Conservation (phyloP, 2,113 vertebrate species). For the Brachirus orientalis region DNA sequence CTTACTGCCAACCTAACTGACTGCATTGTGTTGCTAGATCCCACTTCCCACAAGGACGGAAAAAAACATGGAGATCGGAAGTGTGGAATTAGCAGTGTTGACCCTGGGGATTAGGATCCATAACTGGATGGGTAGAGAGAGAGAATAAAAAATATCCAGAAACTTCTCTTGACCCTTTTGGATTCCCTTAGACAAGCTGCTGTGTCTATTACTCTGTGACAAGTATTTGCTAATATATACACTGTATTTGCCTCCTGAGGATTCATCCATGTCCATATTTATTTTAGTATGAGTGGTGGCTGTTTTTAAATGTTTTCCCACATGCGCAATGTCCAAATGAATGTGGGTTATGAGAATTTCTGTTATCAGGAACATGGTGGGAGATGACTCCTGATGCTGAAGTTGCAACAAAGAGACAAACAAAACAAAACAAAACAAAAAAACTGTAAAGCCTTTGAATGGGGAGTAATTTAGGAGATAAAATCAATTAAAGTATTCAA, state of each 20-base stretch:
- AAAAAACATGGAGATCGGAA: constrained; percentile 46
- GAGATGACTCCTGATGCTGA: constrained; percentile 1
- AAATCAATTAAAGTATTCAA: too few relatives aligned
- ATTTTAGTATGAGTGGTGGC: constrained; percentile 39
- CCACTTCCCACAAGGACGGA: constrained; percentile 48
- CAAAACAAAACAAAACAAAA: too few relatives aligned
- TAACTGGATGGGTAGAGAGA: too few relatives aligned
- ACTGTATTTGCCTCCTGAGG: constrained; percentile 20
- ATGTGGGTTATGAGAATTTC: constrained; percentile 38
- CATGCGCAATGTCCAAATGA: constrained; percentile 19
- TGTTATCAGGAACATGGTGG: constrained; percentile 9
- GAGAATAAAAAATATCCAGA: too few relatives aligned
- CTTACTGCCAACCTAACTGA: constrained; percentile 16
- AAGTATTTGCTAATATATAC: constrained; percentile 6
- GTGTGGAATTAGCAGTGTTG: constrained; percentile 57
- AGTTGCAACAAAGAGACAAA: neutral
- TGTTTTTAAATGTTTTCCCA: constrained; percentile 56
- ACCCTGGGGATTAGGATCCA: constrained; percentile 71
- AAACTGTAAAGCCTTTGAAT: neutral
- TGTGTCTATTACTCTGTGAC: constrained; percentile 11
- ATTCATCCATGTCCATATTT: constrained; percentile 49
- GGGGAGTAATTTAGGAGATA: neutral
- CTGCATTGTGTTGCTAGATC: constrained; percentile 29
- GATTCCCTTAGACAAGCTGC: constrained; percentile 51
- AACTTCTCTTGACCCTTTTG: constrained; percentile 49